Evolutionary conservation across 2,113 vertebrate species (phyloP).

Genomic region (Neofelis nebulosa): DNA sequence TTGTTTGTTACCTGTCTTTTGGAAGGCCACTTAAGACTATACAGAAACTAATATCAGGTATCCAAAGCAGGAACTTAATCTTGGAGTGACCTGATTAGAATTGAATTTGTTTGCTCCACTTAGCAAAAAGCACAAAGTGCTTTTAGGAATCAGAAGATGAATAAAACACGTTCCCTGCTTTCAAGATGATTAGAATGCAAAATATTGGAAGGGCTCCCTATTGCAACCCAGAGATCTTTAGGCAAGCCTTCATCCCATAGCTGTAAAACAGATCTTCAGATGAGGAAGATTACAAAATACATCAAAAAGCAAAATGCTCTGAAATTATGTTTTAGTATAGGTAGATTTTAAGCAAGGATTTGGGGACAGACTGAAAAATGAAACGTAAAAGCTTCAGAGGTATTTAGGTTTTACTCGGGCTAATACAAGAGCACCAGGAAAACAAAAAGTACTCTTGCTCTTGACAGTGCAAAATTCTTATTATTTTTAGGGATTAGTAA

Average conservation of each 20-base stretch:
- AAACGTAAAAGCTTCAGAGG: background rate
- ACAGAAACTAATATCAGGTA: background rate
- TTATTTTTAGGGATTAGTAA: constrained; percentile 78
- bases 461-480: constrained; percentile 73
- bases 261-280: constrained; percentile 34
- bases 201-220: background rate
- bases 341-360: constrained; percentile 49
- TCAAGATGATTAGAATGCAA: background rate
- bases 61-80: background rate
- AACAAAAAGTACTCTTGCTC: constrained; percentile 66
- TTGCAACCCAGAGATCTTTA: background rate
- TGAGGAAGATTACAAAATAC: constrained; percentile 34
- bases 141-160: constrained; percentile 62
- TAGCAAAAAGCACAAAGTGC: background rate
- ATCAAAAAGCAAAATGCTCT: constrained; percentile 9
- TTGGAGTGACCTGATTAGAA: background rate
- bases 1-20: background rate
- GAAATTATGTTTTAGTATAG: background rate
- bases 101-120: constrained; percentile 18
- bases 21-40: background rate
- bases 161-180: constrained; percentile 20
- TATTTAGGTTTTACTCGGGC: constrained; percentile 3
- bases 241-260: background rate
- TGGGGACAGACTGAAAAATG: constrained; percentile 12
- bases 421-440: constrained; percentile 53